These are phyloP conservation scores for Thyatira batis DNA, from an alignment of 2,888 invertebrate genomes.

Conservation along the genomic window DNA sequence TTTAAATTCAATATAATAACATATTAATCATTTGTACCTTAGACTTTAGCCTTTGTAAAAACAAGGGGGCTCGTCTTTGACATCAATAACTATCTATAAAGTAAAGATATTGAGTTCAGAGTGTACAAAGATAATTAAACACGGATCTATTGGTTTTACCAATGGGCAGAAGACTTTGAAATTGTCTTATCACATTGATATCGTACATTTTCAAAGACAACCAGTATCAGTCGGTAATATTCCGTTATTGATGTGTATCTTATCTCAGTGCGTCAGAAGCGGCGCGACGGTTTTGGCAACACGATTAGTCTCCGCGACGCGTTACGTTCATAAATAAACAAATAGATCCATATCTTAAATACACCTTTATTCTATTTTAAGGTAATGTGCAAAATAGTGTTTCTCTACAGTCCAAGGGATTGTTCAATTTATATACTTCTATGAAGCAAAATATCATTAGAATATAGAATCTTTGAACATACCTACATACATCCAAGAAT, in stretches of 20 bases:
- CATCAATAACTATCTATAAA: slow-evolving; percentile 8
- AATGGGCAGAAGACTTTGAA: not conserved
- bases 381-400: too few relatives aligned
- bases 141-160: not conserved
- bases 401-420: too few relatives aligned
- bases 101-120: not conserved
- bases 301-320: not conserved
- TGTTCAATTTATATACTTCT: too few relatives aligned
- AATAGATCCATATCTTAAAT: not conserved
- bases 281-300: not conserved
- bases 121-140: not conserved
- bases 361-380: too few relatives aligned
- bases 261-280: not conserved
- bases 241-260: not conserved
- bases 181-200: not conserved
- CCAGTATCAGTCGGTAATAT: slow-evolving; percentile 1
- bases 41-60: not conserved
- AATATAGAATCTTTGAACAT: too few relatives aligned
- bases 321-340: not conserved
- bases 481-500: not conserved
- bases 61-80: slow-evolving; percentile 22
- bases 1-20: not conserved
- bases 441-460: too few relatives aligned
- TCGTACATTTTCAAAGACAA: not conserved
- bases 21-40: not conserved